Conservation (phyloP, 1,140 invertebrate species). For the Caenorhabditis elegans region WBcel235 BX284604.4:14658001-14658500, state of each 20-base stretch:
- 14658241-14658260: background rate
- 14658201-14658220: background rate
- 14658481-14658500: background rate
- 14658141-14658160: background rate
- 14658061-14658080: background rate
- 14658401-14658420: background rate
- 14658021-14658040: background rate
- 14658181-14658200: too few relatives aligned
- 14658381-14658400: background rate
- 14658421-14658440: background rate
- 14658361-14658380: conserved; percentile 6
- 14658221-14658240: background rate
- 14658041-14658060: too few relatives aligned
- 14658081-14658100: background rate
- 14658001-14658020: background rate
- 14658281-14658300: background rate
- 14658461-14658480: background rate
- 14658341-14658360: background rate
- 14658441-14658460: background rate
- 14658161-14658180: background rate
- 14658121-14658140: background rate
- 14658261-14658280: background rate
- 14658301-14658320: background rate
- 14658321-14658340: background rate
- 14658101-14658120: background rate